phyloP scores from a whole-genome alignment of 2,113 vertebrate genomes.

The Dendrocopos noguchii region DNA sequence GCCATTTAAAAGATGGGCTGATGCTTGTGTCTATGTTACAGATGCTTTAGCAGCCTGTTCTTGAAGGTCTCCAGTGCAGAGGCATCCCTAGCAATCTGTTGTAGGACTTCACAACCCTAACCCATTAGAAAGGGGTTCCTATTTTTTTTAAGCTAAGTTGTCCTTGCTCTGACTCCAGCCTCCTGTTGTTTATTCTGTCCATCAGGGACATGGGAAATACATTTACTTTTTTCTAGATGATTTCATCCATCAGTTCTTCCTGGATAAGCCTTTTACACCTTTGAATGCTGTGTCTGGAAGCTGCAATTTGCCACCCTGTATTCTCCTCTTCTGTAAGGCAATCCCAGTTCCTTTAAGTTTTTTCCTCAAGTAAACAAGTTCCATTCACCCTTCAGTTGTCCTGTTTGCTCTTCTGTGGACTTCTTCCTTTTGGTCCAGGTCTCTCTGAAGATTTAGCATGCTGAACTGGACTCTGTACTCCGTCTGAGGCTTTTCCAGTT shows the following conservation, averaged over 20 bases:
- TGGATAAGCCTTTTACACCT: neutral
- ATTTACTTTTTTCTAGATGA: neutral
- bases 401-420: neutral
- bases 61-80: neutral
- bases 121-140: neutral
- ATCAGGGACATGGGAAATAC: neutral
- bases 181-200: neutral
- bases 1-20: neutral
- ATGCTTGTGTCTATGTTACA: neutral
- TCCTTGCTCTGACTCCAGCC: neutral
- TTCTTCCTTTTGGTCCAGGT: neutral
- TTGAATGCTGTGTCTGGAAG: neutral
- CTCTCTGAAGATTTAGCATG: neutral
- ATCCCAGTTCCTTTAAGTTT: neutral
- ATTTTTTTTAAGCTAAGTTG: neutral
- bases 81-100: neutral
- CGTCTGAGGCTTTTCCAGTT: neutral
- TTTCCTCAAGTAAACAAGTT: neutral
- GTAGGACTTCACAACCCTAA: neutral
- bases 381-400: neutral
- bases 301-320: accelerated
- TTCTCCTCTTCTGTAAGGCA: neutral
- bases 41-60: neutral
- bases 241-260: neutral
- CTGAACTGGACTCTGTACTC: neutral